Conservation (phyloP, 2,113 vertebrate species). For the Poeciliopsis occidentalis region DNA sequence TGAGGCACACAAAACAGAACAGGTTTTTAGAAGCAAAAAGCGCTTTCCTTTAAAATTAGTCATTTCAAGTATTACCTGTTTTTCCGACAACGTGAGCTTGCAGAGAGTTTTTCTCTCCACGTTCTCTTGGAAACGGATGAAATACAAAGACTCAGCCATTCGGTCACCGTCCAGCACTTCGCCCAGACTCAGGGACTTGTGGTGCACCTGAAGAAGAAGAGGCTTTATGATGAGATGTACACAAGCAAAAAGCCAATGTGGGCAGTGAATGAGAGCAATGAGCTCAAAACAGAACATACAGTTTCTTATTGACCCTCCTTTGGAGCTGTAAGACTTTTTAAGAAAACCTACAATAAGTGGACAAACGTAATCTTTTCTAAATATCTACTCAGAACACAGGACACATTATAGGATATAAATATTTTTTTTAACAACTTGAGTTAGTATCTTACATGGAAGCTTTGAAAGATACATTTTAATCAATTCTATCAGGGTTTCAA, state of each 20-base stretch:
- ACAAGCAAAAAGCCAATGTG: background rate
- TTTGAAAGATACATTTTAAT: background rate
- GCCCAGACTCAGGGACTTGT: conserved; percentile 90
- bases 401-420: too few species aligned
- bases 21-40: background rate
- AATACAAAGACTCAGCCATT: conserved; percentile 91
- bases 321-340: too few species aligned
- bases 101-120: conserved; percentile 83
- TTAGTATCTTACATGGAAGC: background rate
- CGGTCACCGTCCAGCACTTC: conserved; percentile 92
- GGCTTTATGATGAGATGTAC: background rate
- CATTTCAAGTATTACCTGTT: conserved; percentile 66
- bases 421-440: too few species aligned
- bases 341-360: background rate
- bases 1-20: conserved; percentile 36
- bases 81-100: conserved; percentile 82
- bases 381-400: background rate
- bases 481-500: background rate
- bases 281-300: background rate
- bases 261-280: background rate
- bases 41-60: too few species aligned
- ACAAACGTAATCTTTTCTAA: background rate
- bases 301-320: background rate
- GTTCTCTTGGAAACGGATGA: conserved; percentile 85
- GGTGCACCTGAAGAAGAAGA: conserved; percentile 75